Base-by-base conservation (phyloP, 1,140 invertebrate species). In the Hestina assimilis region DNA sequence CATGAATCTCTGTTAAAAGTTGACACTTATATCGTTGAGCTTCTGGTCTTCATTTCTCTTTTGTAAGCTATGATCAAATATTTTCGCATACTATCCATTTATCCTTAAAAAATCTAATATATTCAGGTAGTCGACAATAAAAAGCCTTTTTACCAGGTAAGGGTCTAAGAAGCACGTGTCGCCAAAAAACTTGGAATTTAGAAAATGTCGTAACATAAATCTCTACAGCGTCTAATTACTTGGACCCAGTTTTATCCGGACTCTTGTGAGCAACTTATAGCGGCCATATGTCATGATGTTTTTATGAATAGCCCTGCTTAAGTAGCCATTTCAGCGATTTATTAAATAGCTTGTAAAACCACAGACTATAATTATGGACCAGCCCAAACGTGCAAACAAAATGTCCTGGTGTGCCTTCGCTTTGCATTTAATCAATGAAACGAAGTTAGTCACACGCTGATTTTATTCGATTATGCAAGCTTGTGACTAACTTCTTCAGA, bases 171-270 rank as follows among this genome's bases (percentile, higher is more conserved):
- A 56, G 61, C 60, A 69, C 69, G 45, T 72, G 60, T 63, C 58
- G 51, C 54, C 59, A 69, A 72, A 81, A 75, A 78, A 75, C 72
- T 72, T 71, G 69, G 33, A 80, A 79, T 82, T 79, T 70, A 52
- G 68, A 69, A 70, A 74, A 75, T 75, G 70, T 69, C 67, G 53
- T 64, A 45, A 66, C 72, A 82, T 82, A 82, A 82, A 79, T 79
- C 72, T 76, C 72, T 57, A 33, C 60, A 28, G 59, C 63, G 69
- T 79, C 76, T 82, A 82, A 82, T 82, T 82, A 82, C 70, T 69
- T 54, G 63, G 68, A 78, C 72, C 60, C 69, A 67, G 69, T 66
- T 64, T 66, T 66, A 63, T 68, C 59, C 63, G 53, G 54, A 58
- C 65, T 70, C 72, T 48, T 15, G 70, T 73, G 54, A 65, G 67